Base-by-base conservation (phyloP, 1,140 invertebrate species). In the Bombus superbus region DNA sequence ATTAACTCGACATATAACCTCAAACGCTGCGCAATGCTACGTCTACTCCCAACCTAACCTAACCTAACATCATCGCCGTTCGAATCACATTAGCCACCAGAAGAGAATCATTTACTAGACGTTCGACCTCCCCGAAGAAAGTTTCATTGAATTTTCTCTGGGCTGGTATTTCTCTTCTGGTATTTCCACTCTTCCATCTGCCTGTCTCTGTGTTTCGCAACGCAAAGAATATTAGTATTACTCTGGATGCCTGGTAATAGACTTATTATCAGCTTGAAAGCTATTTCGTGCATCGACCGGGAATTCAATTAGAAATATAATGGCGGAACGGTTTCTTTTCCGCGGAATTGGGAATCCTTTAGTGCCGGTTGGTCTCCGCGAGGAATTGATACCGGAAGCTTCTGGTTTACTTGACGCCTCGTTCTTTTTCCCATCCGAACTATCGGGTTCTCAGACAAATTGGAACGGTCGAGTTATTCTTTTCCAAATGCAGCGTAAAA, bases 191-290 rank as follows among this genome's bases (percentile, higher is more conserved):
- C 53, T 11, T 76, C 74, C 13, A 6, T 35, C 68, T 35, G n/a
- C 15, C 64, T 6, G 18, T 28, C 32, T 59, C 25, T n/a, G 32
- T 47, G 73, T 83, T 77, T 83, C 62, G 62, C 75, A 42, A 83
- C 44, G 22, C 28, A 15, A 18, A n/a, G 62, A 69, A 10, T 22
- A 83, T 66, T 77, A 57, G 44, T 35, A 11, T 8, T 62, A n/a
- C 25, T 35, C 15, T 53, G 18, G n/a, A 35, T 10, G 44, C 28
- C 53, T 76, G 73, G 81, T 77, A 77, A 83, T 83, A 69, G 73
- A 77, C 44, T 68, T 83, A 76, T 83, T 68, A 83, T 83, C 81
- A 68, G 44, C 35, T 53, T 83, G 72, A 76, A 76, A 76, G 73
- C 62, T 76, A 59, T 76, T 73, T 42, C 73, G 73, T 83, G 28